Base-by-base conservation (phyloP, 64 coral and sea anemone species). In the Cladopsammia gracilis region DNA sequence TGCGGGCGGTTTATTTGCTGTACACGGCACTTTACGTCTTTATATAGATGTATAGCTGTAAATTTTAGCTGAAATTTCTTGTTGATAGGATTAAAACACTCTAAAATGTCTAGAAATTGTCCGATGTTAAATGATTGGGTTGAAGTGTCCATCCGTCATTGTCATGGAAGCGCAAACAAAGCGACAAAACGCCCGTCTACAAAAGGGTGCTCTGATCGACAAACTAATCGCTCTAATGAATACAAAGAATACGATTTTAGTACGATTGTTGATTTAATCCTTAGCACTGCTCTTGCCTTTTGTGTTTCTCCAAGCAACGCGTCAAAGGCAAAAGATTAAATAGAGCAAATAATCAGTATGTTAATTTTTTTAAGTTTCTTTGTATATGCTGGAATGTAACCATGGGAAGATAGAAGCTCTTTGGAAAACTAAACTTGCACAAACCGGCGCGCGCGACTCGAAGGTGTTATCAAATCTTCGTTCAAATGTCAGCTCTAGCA, bases 341-440 rank as follows among this genome's bases (percentile, higher is more conserved):
- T 12, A 50, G 62, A 64, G 43, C 62, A 84, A 84, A 84, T 49
- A 75, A 75, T 48, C 44, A 67, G 58, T 84, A 84, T 84, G 80
- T 46, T 49, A 84, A 84, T 84, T 48, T 60, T 60, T 65, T 13
- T 46, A 75, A 51, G 16, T 75, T 75, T 12, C 53, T 3, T 56
- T 56, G 5, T 48, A 19, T n/a, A 5, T 20, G 20, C 20, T 23
- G 51, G 25, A 62, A 67, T 84, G 80, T 68, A 50, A 67, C 9
- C 61, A 84, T 50, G 34, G 48, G 49, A 84, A 66, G 9, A 18
- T 19, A 25, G 4, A 45, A 67, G 25, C 43, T 49, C 48, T 67
- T 13, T 15, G 4, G 61, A 19, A 66, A 67, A 48, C 44, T 20
- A 9, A 11, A 43, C 11, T 16, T 10, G 13, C 19, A 6, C 6